Base-by-base conservation (phyloP, 2,888 invertebrate genomes). In the Brachypalpus laphriformis region DNA sequence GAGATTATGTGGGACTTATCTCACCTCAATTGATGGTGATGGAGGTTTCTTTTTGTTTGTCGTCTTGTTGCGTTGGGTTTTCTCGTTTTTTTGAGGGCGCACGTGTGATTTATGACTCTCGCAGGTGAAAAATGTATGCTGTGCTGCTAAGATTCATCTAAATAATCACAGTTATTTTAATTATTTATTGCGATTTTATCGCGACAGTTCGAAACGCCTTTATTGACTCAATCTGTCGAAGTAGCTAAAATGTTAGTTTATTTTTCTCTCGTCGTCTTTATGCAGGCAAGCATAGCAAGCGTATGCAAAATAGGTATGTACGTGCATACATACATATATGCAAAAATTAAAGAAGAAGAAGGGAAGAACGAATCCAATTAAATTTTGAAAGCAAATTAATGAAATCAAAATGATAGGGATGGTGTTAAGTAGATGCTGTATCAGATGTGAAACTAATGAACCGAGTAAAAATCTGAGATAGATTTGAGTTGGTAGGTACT, bases 61-160 rank as follows among this genome's bases (percentile, higher is more conserved):
- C 28, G 40, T 54, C 11, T 28, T 8, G 25, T 25, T n/a, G 22
- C 59, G 45, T 78, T 61, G 31, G n/a, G 59, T 8, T 68, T 68
- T 34, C 18, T 49, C 0, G 28, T 20, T 45, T 56, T 78, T 71
- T 68, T 47, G 7, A 18, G 72, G 65, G 49, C 76, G 40, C 66
- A 78, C 77, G 72, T 80, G 80, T 80, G 83, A 83, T 83, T 80
- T 83, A 83, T 83, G 68, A 54, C 80, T 70, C 45, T 75, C 40
- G 68, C 83, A 83, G 74, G 74, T 83, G 74, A 83, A 74, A 77
- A 49, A 63, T 74, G 66, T 61, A 14, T 25, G n/a, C n/a, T n/a
- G 25, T 47, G 28, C 37, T 40, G 51, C 25, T 20, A 34, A 42
- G 45, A 66, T 59, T 16, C 40, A 47, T 59, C 42, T 68, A 40